Evolutionary conservation across 2,888 invertebrate species (phyloP).

Genomic region (Volucella zonaria): DNA sequence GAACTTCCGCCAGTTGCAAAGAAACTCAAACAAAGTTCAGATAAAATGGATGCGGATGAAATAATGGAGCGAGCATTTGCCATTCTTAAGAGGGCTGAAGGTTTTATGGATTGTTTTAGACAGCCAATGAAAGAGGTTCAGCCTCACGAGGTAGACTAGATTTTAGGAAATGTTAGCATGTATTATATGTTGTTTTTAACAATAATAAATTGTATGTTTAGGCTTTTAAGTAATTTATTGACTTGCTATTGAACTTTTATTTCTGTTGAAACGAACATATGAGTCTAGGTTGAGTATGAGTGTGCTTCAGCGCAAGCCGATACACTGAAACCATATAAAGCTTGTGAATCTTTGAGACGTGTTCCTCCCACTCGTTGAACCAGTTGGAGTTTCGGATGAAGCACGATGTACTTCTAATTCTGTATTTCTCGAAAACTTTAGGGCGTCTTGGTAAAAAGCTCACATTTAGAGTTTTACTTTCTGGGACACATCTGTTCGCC

Average conservation of each 20-base stretch:
- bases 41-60: constrained; percentile 57
- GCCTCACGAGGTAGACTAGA: constrained; percentile 10
- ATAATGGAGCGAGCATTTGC: constrained; percentile 75
- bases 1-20: constrained; percentile 46
- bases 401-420: too few relatives aligned
- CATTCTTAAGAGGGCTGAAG: constrained; percentile 74
- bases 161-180: constrained; percentile 31
- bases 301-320: too few relatives aligned
- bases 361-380: too few relatives aligned
- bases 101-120: constrained; percentile 75
- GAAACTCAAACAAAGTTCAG: constrained; percentile 46
- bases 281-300: too few relatives aligned
- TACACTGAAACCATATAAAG: too few relatives aligned
- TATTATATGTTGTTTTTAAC: constrained; percentile 2
- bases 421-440: too few relatives aligned
- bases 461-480: too few relatives aligned
- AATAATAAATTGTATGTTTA: constrained; percentile 31
- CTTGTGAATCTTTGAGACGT: too few relatives aligned
- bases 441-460: too few relatives aligned
- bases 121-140: constrained; percentile 27
- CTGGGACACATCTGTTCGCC: too few relatives aligned
- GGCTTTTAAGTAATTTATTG: not conserved
- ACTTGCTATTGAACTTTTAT: not conserved
- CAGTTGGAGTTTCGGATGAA: too few relatives aligned
- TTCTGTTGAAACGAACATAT: not conserved